Percentiles rank a stretch among this genome's conserved stretches.
Evolutionary conservation across 2,888 invertebrate species (phyloP).

Genomic region (Oscheius myriophilus): DNA sequence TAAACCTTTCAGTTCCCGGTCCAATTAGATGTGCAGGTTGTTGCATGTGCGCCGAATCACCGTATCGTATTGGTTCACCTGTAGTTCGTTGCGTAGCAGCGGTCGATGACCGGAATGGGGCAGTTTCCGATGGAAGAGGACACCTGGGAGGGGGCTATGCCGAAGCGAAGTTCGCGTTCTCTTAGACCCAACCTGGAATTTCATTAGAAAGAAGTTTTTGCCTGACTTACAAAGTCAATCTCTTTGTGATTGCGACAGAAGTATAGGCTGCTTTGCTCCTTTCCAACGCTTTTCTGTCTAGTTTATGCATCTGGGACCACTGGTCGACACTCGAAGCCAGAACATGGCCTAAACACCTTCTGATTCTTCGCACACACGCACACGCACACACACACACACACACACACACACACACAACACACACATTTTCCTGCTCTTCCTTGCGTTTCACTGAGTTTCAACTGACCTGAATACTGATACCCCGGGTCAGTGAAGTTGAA

Average conservation of each 20-base stretch:
- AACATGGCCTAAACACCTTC: conserved; percentile 43
- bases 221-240: conserved; percentile 42
- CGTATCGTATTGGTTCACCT: conserved; percentile 33
- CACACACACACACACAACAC: too few relatives aligned
- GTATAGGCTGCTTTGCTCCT: conserved; percentile 51
- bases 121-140: conserved; percentile 53
- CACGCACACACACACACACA: too few relatives aligned
- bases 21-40: too few relatives aligned
- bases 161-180: conserved; percentile 55
- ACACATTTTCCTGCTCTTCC: too few relatives aligned
- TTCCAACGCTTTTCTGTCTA: conserved; percentile 48
- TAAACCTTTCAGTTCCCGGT: too few relatives aligned
- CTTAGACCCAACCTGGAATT: conserved; percentile 51
- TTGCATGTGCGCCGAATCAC: background rate
- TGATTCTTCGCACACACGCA: background rate
- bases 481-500: conserved; percentile 62
- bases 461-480: conserved; percentile 44
- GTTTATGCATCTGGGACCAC: conserved; percentile 42
- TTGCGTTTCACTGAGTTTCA: too few relatives aligned
- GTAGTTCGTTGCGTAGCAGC: conserved; percentile 52
- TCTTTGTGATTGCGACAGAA: conserved; percentile 49
- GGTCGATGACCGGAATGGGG: conserved; percentile 50
- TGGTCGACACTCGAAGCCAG: conserved; percentile 45
- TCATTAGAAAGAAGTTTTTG: background rate
- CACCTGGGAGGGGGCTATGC: conserved; percentile 51